Evolutionary conservation across 2,113 vertebrate species (phyloP).

Genomic region (Vimba vimba): DNA sequence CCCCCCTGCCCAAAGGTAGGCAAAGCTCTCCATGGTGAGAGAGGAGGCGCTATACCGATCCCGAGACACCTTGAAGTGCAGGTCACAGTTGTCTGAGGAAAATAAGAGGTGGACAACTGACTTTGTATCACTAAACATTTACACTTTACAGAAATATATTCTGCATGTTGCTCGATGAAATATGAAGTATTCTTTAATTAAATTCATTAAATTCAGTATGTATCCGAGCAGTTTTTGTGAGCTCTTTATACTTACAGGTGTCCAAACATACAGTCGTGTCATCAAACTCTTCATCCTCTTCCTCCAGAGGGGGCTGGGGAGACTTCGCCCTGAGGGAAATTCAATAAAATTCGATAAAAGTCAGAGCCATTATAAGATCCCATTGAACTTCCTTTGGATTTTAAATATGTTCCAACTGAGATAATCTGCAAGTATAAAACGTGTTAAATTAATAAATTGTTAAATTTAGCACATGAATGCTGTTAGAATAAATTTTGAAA

Average conservation of each 20-base stretch:
- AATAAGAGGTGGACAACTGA: neutral
- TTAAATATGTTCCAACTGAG: neutral
- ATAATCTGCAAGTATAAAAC: neutral
- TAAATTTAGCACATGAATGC: neutral
- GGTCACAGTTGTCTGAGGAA: conserved; percentile 93
- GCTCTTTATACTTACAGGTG: conserved; percentile 84
- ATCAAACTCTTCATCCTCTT: conserved; percentile 96
- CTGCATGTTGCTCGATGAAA: neutral
- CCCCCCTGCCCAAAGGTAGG: conserved; percentile 97
- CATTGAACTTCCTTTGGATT: neutral
- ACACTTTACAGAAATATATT: neutral
- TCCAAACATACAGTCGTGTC: conserved; percentile 97
- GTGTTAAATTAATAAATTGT: too few relatives aligned
- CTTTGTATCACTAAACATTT: neutral
- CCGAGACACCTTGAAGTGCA: conserved; percentile 98
- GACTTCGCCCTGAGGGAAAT: conserved; percentile 89
- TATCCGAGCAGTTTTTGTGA: neutral
- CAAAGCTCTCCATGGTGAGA: conserved; percentile 99
- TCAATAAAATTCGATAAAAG: neutral
- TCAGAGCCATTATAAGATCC: neutral
- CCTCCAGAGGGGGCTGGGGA: conserved; percentile 94
- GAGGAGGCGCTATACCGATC: conserved; percentile 97
- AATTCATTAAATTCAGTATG: too few relatives aligned
- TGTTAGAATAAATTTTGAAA: too few relatives aligned
- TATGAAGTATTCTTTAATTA: neutral